Conservation (phyloP, 2,113 vertebrate genomes). For the Ophthalmolycus amberensis region DNA sequence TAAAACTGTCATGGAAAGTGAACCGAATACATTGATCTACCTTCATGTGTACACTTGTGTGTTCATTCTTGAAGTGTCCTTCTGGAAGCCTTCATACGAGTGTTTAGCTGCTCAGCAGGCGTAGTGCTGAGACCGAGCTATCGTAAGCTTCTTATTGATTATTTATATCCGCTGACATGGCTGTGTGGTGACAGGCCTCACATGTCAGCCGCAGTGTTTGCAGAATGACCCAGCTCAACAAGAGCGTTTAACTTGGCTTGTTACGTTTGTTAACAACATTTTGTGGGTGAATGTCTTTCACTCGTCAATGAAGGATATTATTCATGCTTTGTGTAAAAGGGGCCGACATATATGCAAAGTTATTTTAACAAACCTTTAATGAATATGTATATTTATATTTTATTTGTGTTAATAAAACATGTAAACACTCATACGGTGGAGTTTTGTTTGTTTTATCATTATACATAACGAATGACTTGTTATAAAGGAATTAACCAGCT, state of each 20-base stretch:
- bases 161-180: conserved; percentile 30
- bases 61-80: conserved; percentile 56
- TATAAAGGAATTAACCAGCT: not conserved
- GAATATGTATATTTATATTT: conserved; percentile 52
- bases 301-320: not conserved
- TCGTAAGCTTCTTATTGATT: conserved; percentile 47
- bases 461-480: not conserved
- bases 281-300: conserved; percentile 8
- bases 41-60: not conserved
- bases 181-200: not conserved
- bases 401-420: conserved; percentile 60
- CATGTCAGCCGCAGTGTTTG: not conserved
- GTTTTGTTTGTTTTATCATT: not conserved
- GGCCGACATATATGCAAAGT: conserved; percentile 23
- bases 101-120: not conserved
- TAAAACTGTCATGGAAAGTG: not conserved
- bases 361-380: conserved; percentile 36
- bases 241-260: not conserved
- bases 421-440: conserved; percentile 11
- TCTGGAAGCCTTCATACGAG: conserved; percentile 8
- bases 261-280: not conserved
- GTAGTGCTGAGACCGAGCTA: conserved; percentile 7
- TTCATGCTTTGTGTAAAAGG: conserved; percentile 5
- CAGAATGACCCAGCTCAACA: not conserved
- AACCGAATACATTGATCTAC: no score